Conservation (phyloP, 2,888 invertebrate genomes). For the Thysanoteuthis rhombus region DNA sequence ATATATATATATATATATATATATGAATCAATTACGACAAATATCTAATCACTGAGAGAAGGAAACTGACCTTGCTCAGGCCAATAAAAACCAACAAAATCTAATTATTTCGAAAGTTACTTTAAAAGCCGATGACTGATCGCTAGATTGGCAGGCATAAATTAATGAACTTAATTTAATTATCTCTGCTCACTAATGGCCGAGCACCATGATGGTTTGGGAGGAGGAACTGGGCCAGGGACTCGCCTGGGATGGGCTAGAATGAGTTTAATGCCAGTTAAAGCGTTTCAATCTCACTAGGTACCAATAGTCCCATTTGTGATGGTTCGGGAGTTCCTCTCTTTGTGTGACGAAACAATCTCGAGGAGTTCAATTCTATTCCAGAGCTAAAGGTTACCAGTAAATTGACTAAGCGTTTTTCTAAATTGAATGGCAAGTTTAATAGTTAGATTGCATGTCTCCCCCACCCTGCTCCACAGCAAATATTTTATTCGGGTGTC, state of each 20-base stretch:
- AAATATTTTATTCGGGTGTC: not conserved
- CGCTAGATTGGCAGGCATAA: not conserved
- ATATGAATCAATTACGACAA: not conserved
- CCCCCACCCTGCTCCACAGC: accelerated
- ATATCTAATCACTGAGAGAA: not conserved
- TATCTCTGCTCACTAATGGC: not conserved
- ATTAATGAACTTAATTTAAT: not conserved
- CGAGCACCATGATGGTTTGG: not conserved
- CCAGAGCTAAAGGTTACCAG: not conserved
- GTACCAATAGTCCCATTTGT: not conserved
- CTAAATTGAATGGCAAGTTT: not conserved
- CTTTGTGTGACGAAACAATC: not conserved
- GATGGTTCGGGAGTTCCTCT: not conserved
- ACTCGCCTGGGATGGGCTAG: not conserved
- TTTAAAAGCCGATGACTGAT: not conserved
- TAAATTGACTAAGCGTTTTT: not conserved
- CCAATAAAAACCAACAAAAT: constrained; percentile 12
- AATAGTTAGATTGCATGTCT: not conserved
- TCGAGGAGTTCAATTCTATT: not conserved
- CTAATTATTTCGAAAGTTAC: not conserved
- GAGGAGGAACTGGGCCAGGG: not conserved
- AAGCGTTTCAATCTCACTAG: not conserved
- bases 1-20: constrained; percentile 12
- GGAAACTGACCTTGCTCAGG: not conserved
- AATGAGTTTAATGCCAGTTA: not conserved